Evolutionary conservation across 2,113 vertebrate genomes (phyloP), one percentile per base, ranked within the genome.

Genomic region (Hemicordylus capensis): DNA sequence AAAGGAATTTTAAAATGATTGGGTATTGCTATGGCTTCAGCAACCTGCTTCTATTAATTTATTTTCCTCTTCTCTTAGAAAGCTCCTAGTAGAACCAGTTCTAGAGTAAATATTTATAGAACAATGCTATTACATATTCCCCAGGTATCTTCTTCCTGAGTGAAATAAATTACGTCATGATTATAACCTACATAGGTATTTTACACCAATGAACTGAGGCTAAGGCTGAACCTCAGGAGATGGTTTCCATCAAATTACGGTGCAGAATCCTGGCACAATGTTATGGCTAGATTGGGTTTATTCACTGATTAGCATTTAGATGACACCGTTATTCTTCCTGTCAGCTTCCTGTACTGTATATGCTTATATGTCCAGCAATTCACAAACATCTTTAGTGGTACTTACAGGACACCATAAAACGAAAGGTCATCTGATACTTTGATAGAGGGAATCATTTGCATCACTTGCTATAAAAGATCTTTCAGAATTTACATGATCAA

Each of bases 241-340:
- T 75, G 61, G 22, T 28, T 80, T 63, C 42, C 31, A 24, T 31
- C 44, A 61, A 61, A 77, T 22, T 31, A 69, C 70, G 31, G 26
- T 63, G 39, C 9, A 42, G 19, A 70, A 69, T 58, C 12, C 34
- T 69, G 66, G 9, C 46, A 85, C 14, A 81, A 75, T 4, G 51
- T 76, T 61, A 46, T 22, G 64, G 4, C 22, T 67, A 91, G 4
- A 89, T 85, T 87, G 83, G 51, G 37, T 69, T 63, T 64, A 88
- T 12, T 88, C 69, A 34, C 24, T 76, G 6, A 74, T 89, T 77
- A 86, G 69, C 64, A 77, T 86, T 64, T 86, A 83, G 48, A 85
- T n/a, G 26, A 64, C 64, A 83, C 44, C 76, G 86, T 81, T 89
- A 64, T 54, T 73, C 75, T 74, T 42, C 69, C 75, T 86, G 44